Evolutionary conservation across 2,888 invertebrate species (phyloP).

Genomic region (Drosophila maculinotata): DNA sequence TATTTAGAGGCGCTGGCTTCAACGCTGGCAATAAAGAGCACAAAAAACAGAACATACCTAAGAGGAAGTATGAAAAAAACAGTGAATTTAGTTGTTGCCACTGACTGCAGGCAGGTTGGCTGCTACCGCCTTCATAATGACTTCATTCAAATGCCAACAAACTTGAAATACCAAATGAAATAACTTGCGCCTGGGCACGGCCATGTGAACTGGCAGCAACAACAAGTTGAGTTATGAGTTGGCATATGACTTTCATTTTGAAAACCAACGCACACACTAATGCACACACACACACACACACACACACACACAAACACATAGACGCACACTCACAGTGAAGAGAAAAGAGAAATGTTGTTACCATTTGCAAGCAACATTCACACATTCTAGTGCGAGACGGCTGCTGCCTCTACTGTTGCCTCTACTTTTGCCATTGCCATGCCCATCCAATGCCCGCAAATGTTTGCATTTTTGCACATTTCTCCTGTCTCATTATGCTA

Average conservation of each 20-base stretch:
- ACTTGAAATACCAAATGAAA: conserved; percentile 82
- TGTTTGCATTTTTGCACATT: conserved; percentile 82
- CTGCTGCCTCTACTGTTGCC: conserved; percentile 27
- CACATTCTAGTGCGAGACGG: conserved; percentile 71
- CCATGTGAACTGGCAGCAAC: conserved; percentile 53
- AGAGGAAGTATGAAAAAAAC: conserved; percentile 54
- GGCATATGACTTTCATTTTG: conserved; percentile 81
- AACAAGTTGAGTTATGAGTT: conserved; percentile 80
- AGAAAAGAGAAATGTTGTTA: conserved; percentile 65
- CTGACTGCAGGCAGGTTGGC: conserved; percentile 43
- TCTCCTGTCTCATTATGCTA: conserved; percentile 83
- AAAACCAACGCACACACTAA: conserved; percentile 53
- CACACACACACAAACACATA: conserved; percentile 11
- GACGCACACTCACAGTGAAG: conserved; percentile 9
- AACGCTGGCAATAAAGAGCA: conserved; percentile 69
- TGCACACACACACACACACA: conserved; percentile 24
- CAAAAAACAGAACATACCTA: conserved; percentile 58
- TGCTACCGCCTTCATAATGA: conserved; percentile 76
- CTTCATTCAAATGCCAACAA: conserved; percentile 82
- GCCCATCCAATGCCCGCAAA: conserved; percentile 63
- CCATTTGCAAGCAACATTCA: conserved; percentile 69
- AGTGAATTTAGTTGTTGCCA: conserved; percentile 70
- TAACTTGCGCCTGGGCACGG: conserved; percentile 72
- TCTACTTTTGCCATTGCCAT: conserved; percentile 7
- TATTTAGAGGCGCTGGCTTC: conserved; percentile 72